Conservation (phyloP, 1,140 invertebrate species). For the Drosophila murphyi region DNA sequence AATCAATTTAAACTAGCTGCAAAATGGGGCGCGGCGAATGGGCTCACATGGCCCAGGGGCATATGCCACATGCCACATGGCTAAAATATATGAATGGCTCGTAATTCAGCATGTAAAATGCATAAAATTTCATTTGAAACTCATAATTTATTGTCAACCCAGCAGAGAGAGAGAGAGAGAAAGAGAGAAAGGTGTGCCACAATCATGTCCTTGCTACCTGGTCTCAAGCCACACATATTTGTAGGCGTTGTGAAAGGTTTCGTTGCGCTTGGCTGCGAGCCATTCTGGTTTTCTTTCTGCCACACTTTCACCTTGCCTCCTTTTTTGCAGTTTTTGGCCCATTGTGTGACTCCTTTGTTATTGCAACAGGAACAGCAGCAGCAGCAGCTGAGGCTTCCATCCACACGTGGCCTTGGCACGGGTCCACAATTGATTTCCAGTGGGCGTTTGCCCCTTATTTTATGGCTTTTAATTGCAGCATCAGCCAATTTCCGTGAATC, state of each 20-base stretch:
- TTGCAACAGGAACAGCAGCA: slow-evolving; percentile 46
- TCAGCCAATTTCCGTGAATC: slow-evolving; percentile 43
- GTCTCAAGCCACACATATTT: slow-evolving; percentile 25
- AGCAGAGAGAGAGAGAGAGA: neutral
- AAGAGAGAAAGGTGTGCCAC: slow-evolving; percentile 18
- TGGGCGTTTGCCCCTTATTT: slow-evolving; percentile 40
- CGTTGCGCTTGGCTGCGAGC: slow-evolving; percentile 50
- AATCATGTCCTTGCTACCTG: slow-evolving; percentile 50
- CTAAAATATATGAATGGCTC: slow-evolving; percentile 21
- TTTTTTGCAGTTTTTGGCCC: slow-evolving; percentile 26
- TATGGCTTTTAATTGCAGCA: slow-evolving; percentile 58
- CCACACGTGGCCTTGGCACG: slow-evolving; percentile 68
- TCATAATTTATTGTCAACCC: slow-evolving; percentile 75
- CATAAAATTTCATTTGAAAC: slow-evolving; percentile 49
- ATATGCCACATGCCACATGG: slow-evolving; percentile 49
- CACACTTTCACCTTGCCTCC: slow-evolving; percentile 66
- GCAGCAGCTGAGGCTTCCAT: slow-evolving; percentile 43
- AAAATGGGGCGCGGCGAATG: slow-evolving; percentile 59
- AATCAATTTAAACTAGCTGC: slow-evolving; percentile 75
- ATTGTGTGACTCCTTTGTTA: slow-evolving; percentile 62
- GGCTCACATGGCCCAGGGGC: slow-evolving; percentile 5
- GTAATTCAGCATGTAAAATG: slow-evolving; percentile 72
- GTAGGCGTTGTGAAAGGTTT: slow-evolving; percentile 61
- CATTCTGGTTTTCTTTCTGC: slow-evolving; percentile 34
- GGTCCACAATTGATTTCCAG: slow-evolving; percentile 56